Evolutionary conservation across 2,888 invertebrate genomes (phyloP).

Genomic region (Margaritifera margaritifera): DNA sequence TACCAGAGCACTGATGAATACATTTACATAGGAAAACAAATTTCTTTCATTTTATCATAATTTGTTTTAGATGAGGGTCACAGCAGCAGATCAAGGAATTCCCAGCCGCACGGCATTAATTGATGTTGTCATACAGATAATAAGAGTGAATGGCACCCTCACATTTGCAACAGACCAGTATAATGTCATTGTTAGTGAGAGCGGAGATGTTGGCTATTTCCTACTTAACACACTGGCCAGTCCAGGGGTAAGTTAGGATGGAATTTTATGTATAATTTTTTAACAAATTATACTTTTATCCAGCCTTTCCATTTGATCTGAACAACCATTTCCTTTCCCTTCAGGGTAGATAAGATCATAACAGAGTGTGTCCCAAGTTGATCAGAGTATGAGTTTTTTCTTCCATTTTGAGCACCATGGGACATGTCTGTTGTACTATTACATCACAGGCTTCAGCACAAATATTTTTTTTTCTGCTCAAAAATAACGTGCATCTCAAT

Average conservation of each 20-base stretch:
- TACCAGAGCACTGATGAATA: too few species aligned
- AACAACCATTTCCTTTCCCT: neutral
- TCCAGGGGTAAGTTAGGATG: constrained; percentile 40
- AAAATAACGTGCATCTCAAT: too few species aligned
- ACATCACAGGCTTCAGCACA: too few species aligned
- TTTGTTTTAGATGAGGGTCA: constrained; percentile 35
- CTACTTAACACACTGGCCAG: constrained; percentile 39
- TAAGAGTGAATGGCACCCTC: constrained; percentile 32
- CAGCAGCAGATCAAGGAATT: constrained; percentile 38
- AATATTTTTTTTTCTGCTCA: too few species aligned
- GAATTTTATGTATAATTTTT: too few species aligned
- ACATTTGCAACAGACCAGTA: constrained; percentile 31
- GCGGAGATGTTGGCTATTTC: constrained; percentile 12
- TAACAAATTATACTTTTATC: neutral
- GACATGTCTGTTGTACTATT: too few species aligned
- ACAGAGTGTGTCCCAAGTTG: too few species aligned
- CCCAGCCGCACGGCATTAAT: constrained; percentile 23
- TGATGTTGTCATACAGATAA: constrained; percentile 38
- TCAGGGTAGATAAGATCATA: too few species aligned
- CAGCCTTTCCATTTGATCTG: neutral
- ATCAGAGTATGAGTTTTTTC: too few species aligned
- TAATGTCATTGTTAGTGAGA: constrained; percentile 43
- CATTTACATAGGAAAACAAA: neutral
- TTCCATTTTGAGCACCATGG: too few species aligned
- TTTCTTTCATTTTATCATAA: neutral